Evolutionary conservation across 1,140 invertebrate genomes (phyloP), one percentile per base, ranked within the genome.

Genomic region (Lepeophtheirus salmonis): DNA sequence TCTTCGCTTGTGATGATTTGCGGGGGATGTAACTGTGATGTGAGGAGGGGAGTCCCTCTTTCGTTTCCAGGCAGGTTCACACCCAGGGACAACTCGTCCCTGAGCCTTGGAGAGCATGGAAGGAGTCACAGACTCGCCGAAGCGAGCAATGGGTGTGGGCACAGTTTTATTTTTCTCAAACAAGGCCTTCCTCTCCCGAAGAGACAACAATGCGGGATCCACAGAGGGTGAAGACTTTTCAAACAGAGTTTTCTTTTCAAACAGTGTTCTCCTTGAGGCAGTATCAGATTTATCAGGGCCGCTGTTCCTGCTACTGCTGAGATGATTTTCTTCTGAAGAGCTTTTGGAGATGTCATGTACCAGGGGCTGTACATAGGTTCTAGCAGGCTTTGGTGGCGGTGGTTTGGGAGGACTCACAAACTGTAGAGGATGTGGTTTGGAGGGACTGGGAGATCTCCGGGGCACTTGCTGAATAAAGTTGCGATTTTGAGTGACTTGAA

Each of bases 141-240:
- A 61, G 13, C 59, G 48, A 10, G 59, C 59, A 21, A 61, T 61
- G 14, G 59, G 59, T 17, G 17, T 61, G 1, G 59, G 59, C 14
- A 30, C 49, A n/a, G 17, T 53, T 53, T 26, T 16, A 53, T 61
- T 61, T 16, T 41, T 52, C 24, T 61, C 59, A 26, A 61, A 61
- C 50, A 61, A 17, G 1, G 30, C 30, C 49, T 53, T 20, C 23
- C 59, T 12, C 13, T 61, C 50, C 13, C 48, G 16, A 52, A 61
- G n/a, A 17, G 59, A 53, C 59, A 61, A n/a, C 50, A 61, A 24
- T 13, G 59, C 59, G 2, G 59, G 59, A 61, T 61, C 59, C 4
- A 50, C 14, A 2, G 20, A 12, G 16, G 55, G 26, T 3, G 14
- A 24, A 2, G 50, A 20, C n/a, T 22, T 4, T 16, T 61, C 59